phyloP scores from a whole-genome alignment of 2,113 vertebrate genomes.

The Cyanocitta stelleri region DNA sequence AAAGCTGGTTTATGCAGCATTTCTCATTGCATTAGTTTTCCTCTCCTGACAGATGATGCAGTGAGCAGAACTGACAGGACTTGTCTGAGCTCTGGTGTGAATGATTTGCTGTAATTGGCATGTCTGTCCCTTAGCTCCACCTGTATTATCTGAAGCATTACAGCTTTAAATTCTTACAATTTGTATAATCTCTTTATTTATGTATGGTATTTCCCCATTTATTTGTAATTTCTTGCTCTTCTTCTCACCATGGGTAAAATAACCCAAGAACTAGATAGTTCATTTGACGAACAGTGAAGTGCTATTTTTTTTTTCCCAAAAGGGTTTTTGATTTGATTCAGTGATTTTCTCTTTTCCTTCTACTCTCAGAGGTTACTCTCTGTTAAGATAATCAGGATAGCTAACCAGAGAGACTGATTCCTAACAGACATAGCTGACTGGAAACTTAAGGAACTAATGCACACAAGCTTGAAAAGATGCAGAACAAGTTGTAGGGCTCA shows the following conservation, averaged over 20 bases:
- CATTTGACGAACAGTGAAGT: neutral
- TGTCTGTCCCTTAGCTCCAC: neutral
- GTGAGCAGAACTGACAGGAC: neutral
- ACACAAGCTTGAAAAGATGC: neutral
- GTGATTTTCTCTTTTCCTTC: neutral
- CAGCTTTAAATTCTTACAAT: neutral
- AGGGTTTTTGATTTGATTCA: neutral
- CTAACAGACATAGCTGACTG: neutral
- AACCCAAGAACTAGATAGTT: neutral
- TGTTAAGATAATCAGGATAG: neutral
- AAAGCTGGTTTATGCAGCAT: neutral
- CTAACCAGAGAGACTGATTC: neutral
- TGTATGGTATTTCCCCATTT: neutral
- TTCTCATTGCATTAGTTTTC: neutral
- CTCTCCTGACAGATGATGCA: neutral
- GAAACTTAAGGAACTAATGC: neutral
- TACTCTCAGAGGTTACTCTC: neutral
- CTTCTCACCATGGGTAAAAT: neutral
- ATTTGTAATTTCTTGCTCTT: neutral
- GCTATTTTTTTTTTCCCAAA: neutral
- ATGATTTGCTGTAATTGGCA: constrained; percentile 17
- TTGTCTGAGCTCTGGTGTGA: constrained; percentile 8
- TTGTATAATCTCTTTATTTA: neutral
- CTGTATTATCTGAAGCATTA: neutral
- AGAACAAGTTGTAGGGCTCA: neutral